Base-by-base conservation (phyloP, 2,113 vertebrate species). In the Noctilio leporinus region DNA sequence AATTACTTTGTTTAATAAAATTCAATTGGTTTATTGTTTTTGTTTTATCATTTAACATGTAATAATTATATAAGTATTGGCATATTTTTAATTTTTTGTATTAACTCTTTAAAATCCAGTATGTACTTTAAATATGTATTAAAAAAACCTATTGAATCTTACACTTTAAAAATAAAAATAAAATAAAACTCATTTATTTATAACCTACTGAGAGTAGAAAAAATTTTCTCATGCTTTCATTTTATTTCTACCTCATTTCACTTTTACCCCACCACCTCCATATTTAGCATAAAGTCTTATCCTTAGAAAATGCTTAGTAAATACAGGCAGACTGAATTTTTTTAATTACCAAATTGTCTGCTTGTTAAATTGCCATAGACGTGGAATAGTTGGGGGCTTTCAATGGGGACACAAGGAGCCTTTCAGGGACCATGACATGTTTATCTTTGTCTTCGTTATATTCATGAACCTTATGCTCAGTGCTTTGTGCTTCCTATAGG, bases 1-100 rank as follows among this genome's bases (percentile, higher is more conserved):
- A 43, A 89, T 78, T 45, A 62, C 45, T 89, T 89, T 76, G 67
- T 70, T n/a, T 33, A 49, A 49, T 83, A 49, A 91, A 95, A 96
- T 87, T 89, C 73, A 95, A 69, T 62, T 95, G 43, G n/a, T n/a
- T n/a, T n/a, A n/a, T n/a, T n/a, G n/a, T n/a, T n/a, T n/a, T n/a
- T n/a, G n/a, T n/a, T n/a, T n/a, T n/a, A n/a, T n/a, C n/a, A n/a
- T n/a, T n/a, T n/a, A n/a, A n/a, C n/a, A n/a, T n/a, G n/a, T n/a
- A n/a, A n/a, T n/a, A n/a, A n/a, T n/a, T n/a, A n/a, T n/a, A n/a
- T n/a, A n/a, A n/a, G n/a, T n/a, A n/a, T n/a, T n/a, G n/a, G n/a
- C n/a, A n/a, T n/a, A n/a, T n/a, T n/a, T n/a, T n/a, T n/a, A n/a
- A n/a, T n/a, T n/a, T n/a, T n/a, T n/a, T n/a, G n/a, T n/a, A n/a